Base-by-base conservation (phyloP, 92 coral and sea anemone genomes). In the Zoanthus solanderi region DNA sequence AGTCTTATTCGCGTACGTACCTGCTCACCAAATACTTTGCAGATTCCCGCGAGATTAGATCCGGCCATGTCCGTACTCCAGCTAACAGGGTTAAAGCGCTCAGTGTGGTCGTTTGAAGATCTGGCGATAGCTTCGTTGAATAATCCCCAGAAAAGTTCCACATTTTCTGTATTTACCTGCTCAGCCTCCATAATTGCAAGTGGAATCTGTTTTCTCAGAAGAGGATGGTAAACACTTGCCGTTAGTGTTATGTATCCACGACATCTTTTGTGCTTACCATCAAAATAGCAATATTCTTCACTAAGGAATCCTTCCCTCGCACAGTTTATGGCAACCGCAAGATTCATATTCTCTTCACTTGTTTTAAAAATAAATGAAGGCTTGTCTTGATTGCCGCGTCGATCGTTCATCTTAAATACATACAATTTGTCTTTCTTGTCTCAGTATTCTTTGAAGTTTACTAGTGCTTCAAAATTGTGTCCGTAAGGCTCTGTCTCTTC, bases 61-160 rank as follows among this genome's bases (percentile, higher is more conserved):
- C 93, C 94, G 16, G 94, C 93, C 94, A 94, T 94, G 89, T 94
- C 94, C 0, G 88, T 73, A 72, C 94, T 90, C 94, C 94, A 92
- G 12, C 97, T 91, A 0, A 65, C 66, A 45, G 94, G 94, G 57
- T 94, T 84, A 52, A 91, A 94, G 56, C 6, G 11, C 4, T 42
- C 67, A 31, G 15, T 34, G 30, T 61, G 66, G 73, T 30, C 68
- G 32, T 53, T 69, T 13, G 83, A 42, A 45, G 34, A 67, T 30
- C 75, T 86, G 31, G 60, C 48, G 1, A 90, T 45, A 6, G 89
- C 86, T 69, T 91, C 88, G 17, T 87, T 79, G 18, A 91, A 87
- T 4, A 91, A 48, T 32, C 29, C 76, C 93, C 93, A 90, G 37
- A 90, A 90, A 30, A 90, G 47, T 42, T 58, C 84, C 3, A 87